Evolutionary conservation across 2,113 vertebrate species (phyloP), one percentile per base, ranked within the genome.

Genomic region (Poicephalus gulielmi): DNA sequence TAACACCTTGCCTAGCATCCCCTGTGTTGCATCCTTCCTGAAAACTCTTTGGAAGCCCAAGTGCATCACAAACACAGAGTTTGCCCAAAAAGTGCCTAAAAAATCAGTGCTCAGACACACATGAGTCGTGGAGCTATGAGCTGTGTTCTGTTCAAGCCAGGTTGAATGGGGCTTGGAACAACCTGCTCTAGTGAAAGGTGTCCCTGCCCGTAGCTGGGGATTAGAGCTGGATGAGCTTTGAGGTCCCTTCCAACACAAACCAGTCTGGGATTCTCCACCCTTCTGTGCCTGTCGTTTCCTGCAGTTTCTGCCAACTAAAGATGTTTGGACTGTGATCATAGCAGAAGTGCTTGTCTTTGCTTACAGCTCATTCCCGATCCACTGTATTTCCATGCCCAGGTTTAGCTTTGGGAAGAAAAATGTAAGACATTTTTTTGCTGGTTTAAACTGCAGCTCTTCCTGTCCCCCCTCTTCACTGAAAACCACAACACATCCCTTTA

Each of bases 51-150:
- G 6, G 25, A 33, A 67, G 22, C 27, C 37, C 44, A 15, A 28
- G 1, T 12, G 20, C 31, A 5, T 37, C 19, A 1, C 35, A 0
- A 5, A 11, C 25, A 3, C n/a, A 9, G 9, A 6, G 7, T 37
- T 82, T 52, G 33, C 46, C 39, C 30, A 28, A 16, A 25, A 24
- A 52, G 23, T 16, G 44, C 33, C 33, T 25, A 22, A 59, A 37
- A 46, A 2, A 6, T 11, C 27, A 1, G 11, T 28, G 25, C 28
- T n/a, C 17, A 44, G 69, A 11, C 69, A 31, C 20, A 1, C 22
- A 31, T 7, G 55, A 59, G 55, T n/a, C 13, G 4, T 23, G 55
- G 57, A 35, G 22, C 20, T n/a, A 14, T 59, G 57, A 59, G 57
- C 57, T 59, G 9, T 59, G 33, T 9, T 35, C 57, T 59, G 33